A percentile compares a stretch with the other conserved stretches of the same genome.
phyloP scores from a whole-genome alignment of 2,888 invertebrate genomes.

The Neria commutata region DNA sequence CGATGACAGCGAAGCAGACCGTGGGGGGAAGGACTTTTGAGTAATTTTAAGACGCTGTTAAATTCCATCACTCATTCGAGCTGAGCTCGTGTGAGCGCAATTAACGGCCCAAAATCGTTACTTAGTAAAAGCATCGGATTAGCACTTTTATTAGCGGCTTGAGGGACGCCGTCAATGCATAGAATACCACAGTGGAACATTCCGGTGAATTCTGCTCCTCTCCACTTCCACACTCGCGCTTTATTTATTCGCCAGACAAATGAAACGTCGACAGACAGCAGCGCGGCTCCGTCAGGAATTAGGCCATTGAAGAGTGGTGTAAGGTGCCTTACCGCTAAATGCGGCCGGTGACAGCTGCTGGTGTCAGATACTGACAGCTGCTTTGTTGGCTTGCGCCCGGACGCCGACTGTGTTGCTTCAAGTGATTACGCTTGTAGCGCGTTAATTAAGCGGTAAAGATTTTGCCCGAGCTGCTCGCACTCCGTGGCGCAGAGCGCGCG shows the following conservation, averaged over 20 bases:
- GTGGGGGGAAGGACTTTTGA: too few species aligned
- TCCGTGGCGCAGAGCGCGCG: too few species aligned
- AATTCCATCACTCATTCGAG: neutral
- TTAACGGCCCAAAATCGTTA: too few species aligned
- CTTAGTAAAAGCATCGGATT: neutral
- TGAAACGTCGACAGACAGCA: neutral
- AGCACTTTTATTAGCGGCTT: too few species aligned
- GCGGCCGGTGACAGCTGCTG: conserved; percentile 23
- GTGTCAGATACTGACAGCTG: neutral
- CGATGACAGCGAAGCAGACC: conserved; percentile 5
- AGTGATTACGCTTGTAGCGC: conserved; percentile 23
- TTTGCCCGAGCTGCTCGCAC: too few species aligned
- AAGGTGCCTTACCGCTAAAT: conserved; percentile 23
- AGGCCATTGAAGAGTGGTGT: neutral
- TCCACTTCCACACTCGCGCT: conserved; percentile 22
- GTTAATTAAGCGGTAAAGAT: conserved; percentile 15
- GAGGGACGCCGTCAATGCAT: neutral
- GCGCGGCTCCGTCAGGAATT: neutral
- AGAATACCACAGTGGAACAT: neutral
- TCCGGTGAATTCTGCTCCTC: neutral
- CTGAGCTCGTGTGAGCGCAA: neutral
- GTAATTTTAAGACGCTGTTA: neutral
- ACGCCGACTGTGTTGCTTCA: conserved; percentile 17
- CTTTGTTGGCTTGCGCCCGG: too few species aligned
- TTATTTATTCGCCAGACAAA: conserved; percentile 33